Evolutionary conservation across 2,888 invertebrate species (phyloP).

Genomic region (Fissipunctia ypsillon): DNA sequence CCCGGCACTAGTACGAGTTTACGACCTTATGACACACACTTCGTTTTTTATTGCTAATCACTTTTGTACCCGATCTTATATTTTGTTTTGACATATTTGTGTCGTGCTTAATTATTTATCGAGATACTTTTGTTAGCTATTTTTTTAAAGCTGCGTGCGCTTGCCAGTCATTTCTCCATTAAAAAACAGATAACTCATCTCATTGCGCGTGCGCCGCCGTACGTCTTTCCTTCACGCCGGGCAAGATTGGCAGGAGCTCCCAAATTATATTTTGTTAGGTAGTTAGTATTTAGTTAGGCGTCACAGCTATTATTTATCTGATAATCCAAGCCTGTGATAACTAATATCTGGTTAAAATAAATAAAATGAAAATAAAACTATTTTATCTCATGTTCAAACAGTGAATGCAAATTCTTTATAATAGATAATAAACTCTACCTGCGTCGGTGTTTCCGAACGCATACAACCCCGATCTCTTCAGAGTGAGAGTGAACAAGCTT

Average conservation of each 20-base stretch:
- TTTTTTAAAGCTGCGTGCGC: not conserved
- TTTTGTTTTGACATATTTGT: constrained; percentile 16
- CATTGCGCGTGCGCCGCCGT: too few species aligned
- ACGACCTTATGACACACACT: constrained; percentile 58
- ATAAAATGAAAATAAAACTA: too few species aligned
- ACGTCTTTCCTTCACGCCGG: too few species aligned
- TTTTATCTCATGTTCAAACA: not conserved
- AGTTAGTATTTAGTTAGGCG: too few species aligned
- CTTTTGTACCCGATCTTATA: constrained; percentile 22
- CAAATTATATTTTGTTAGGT: not conserved
- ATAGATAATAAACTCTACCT: too few species aligned
- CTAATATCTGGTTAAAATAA: not conserved
- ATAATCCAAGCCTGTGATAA: not conserved
- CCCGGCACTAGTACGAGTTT: constrained; percentile 35
- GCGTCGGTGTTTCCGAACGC: too few species aligned
- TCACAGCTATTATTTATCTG: not conserved
- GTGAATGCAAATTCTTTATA: too few species aligned
- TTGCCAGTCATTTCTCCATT: not conserved
- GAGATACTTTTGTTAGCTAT: not conserved
- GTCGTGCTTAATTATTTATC: constrained; percentile 9
- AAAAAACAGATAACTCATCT: not conserved
- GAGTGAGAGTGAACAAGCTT: too few species aligned
- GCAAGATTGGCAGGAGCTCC: not conserved
- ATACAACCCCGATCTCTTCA: too few species aligned
- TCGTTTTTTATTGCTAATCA: constrained; percentile 41